Evolutionary conservation across 2,888 invertebrate species (phyloP).

Genomic region (Lepidocyrtoides sp.): DNA sequence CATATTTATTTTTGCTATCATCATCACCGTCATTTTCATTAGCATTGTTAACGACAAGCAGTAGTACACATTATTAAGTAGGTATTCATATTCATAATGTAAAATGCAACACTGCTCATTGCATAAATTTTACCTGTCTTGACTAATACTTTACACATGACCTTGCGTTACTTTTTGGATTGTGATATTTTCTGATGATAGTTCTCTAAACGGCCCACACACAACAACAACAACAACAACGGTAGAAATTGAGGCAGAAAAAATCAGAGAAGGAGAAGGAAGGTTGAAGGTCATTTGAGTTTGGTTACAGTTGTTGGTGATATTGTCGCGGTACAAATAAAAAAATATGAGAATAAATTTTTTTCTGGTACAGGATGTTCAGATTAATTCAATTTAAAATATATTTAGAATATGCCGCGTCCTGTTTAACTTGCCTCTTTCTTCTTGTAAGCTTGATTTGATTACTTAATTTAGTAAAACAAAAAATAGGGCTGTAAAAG

Average conservation of each 20-base stretch:
- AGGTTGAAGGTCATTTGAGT: slow-evolving; percentile 52
- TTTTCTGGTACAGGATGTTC: slow-evolving; percentile 38
- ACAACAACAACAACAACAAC: slow-evolving; percentile 19
- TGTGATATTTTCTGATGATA: neutral
- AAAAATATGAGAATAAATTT: neutral
- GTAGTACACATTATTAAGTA: neutral
- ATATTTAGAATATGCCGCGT: neutral
- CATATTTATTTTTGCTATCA: neutral
- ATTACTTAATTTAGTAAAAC: neutral
- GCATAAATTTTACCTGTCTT: too few relatives aligned
- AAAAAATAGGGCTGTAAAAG: slow-evolving; percentile 26
- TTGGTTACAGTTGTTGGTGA: slow-evolving; percentile 17
- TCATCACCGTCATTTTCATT: slow-evolving; percentile 43
- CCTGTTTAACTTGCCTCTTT: neutral
- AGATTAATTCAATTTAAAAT: slow-evolving; percentile 13
- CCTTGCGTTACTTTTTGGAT: slow-evolving; percentile 68
- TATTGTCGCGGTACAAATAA: neutral
- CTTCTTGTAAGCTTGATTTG: neutral
- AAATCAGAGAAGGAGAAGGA: slow-evolving; percentile 3
- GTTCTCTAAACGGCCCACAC: slow-evolving; percentile 50
- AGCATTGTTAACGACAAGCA: slow-evolving; percentile 28
- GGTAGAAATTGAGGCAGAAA: neutral
- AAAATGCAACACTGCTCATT: too few relatives aligned
- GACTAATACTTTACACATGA: neutral
- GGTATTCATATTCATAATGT: neutral